phyloP scores from a whole-genome alignment of 1,140 invertebrate genomes.

The Zaprionus lachaisei region DNA sequence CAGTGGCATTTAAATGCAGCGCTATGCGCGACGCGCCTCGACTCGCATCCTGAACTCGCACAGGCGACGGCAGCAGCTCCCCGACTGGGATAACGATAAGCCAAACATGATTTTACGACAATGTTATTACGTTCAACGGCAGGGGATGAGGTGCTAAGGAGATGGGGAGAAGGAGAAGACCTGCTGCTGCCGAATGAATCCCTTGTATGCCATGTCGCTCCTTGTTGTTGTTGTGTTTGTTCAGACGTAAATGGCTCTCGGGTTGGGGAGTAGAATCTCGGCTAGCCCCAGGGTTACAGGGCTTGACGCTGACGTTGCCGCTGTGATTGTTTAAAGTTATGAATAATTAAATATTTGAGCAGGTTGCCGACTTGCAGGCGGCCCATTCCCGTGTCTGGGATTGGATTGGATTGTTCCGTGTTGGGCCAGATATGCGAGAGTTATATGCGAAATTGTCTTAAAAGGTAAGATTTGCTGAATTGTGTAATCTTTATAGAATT shows the following conservation, averaged over 20 bases:
- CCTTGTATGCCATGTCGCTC: constrained; percentile 43
- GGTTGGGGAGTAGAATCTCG: constrained; percentile 9
- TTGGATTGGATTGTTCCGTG: constrained; percentile 1
- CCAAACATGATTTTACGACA: constrained; percentile 84
- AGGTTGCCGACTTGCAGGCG: constrained; percentile 58
- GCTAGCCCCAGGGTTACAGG: constrained; percentile 58
- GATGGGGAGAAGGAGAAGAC: constrained; percentile 3
- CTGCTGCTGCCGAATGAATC: constrained; percentile 21
- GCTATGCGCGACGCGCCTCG: constrained; percentile 45
- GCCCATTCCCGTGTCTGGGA: neutral
- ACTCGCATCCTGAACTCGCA: constrained; percentile 41
- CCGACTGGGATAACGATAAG: constrained; percentile 70
- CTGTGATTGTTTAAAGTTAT: constrained; percentile 83
- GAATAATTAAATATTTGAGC: constrained; percentile 84
- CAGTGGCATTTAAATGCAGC: constrained; percentile 78
- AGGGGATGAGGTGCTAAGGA: constrained; percentile 35
- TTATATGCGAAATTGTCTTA: neutral
- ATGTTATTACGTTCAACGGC: constrained; percentile 66
- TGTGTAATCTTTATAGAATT: neutral
- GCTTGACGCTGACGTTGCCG: constrained; percentile 72
- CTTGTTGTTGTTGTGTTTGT: constrained; percentile 61
- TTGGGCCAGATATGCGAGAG: neutral
- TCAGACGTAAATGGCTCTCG: constrained; percentile 63
- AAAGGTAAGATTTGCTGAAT: neutral
- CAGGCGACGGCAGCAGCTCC: constrained; percentile 32